Conservation (phyloP, 2,888 invertebrate species). For the Chorisops tibialis region DNA sequence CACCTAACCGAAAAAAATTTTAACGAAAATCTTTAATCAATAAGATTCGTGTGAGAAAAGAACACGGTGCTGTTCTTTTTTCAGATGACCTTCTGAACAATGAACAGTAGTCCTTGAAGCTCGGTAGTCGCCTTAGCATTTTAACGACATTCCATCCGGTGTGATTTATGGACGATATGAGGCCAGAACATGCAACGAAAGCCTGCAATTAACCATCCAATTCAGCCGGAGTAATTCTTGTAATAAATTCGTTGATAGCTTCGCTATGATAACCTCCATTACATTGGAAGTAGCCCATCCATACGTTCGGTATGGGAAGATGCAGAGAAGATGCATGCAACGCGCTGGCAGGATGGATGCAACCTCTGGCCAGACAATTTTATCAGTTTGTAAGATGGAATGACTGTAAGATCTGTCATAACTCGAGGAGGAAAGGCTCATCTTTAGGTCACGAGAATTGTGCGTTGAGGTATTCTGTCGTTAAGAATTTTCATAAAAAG, state of each 20-base stretch:
- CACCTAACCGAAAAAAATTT: constrained; percentile 4
- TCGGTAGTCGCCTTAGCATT: constrained; percentile 24
- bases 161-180: constrained; percentile 7
- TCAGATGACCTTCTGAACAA: constrained; percentile 10
- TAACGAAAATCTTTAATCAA: no score
- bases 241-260: constrained; percentile 21
- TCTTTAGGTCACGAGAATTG: constrained; percentile 20
- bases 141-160: constrained; percentile 10
- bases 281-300: no score
- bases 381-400: constrained; percentile 7
- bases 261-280: constrained; percentile 19
- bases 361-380: constrained; percentile 8
- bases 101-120: constrained; percentile 20
- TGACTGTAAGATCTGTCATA: constrained; percentile 11
- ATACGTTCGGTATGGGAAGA: no score
- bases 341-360: neutral
- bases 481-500: constrained; percentile 2
- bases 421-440: constrained; percentile 16
- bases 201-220: constrained; percentile 14
- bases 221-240: constrained; percentile 5
- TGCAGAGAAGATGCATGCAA: neutral
- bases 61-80: neutral
- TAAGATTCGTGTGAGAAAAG: neutral
- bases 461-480: neutral
- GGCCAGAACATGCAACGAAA: neutral